phyloP scores from a whole-genome alignment of 2,888 invertebrate genomes.

The Chromoteleia sp. region DNA sequence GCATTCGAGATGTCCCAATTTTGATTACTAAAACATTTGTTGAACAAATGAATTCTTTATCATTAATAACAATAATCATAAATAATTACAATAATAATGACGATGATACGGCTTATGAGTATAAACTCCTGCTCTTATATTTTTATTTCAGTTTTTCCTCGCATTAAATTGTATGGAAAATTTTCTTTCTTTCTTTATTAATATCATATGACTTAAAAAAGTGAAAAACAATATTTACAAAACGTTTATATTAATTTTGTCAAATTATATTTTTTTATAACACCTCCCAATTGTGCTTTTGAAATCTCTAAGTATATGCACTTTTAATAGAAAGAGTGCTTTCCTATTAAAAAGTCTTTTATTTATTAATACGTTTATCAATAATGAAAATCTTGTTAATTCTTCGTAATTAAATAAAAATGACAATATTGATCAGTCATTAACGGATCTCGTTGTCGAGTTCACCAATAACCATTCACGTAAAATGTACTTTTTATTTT shows the following conservation, averaged over 20 bases:
- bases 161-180: too few species aligned
- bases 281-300: too few species aligned
- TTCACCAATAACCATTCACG: constrained; percentile 52
- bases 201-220: too few species aligned
- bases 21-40: constrained; percentile 4
- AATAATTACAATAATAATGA: background rate
- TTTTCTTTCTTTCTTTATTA: too few species aligned
- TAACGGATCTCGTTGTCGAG: constrained; percentile 43
- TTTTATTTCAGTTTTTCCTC: background rate
- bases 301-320: too few species aligned
- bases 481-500: constrained; percentile 76
- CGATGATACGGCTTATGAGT: background rate
- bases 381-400: background rate
- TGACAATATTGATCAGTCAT: constrained; percentile 41
- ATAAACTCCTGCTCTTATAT: constrained; percentile 1
- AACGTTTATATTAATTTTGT: too few species aligned
- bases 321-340: too few species aligned
- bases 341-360: too few species aligned
- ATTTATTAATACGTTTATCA: too few species aligned
- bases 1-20: background rate
- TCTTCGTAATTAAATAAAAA: background rate
- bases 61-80: constrained; percentile 1
- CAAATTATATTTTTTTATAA: too few species aligned
- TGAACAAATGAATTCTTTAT: background rate
- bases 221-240: too few species aligned